phyloP scores from a whole-genome alignment of 2,113 vertebrate species.

The Eublepharis macularius region DNA sequence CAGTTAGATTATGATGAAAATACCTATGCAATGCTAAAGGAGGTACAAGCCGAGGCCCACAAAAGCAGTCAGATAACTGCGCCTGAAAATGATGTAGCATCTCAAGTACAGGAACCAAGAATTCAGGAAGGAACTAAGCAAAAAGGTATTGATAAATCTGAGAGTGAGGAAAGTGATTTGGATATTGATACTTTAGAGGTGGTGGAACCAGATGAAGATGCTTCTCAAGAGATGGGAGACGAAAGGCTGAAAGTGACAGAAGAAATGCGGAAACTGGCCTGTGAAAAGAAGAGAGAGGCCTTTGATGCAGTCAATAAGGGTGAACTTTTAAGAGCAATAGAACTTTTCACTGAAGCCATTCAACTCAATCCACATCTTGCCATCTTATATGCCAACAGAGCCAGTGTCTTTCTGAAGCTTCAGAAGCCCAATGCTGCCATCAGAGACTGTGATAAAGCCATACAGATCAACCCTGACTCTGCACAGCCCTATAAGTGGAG shows the following conservation, averaged over 20 bases:
- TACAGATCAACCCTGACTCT: slow-evolving; percentile 80
- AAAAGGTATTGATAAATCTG: not conserved
- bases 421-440: slow-evolving; percentile 82
- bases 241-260: not conserved
- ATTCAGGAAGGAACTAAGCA: not conserved
- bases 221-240: slow-evolving; percentile 23
- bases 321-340: slow-evolving; percentile 18
- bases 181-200: slow-evolving; percentile 23
- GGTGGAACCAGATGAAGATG: slow-evolving; percentile 19
- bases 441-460: slow-evolving; percentile 81
- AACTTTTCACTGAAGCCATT: slow-evolving; percentile 17
- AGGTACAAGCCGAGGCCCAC: not conserved
- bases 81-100: not conserved
- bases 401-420: slow-evolving; percentile 78
- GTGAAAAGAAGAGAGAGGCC: slow-evolving; percentile 29
- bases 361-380: slow-evolving; percentile 20
- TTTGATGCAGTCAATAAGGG: slow-evolving; percentile 24
- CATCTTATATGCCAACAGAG: not conserved
- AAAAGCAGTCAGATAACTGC: not conserved
- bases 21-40: slow-evolving; percentile 12
- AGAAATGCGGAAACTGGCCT: slow-evolving; percentile 3
- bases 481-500: slow-evolving; percentile 84
- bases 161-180: slow-evolving; percentile 19
- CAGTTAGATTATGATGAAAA: slow-evolving; percentile 21
- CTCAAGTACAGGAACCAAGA: not conserved